Evolutionary conservation across 2,888 invertebrate genomes (phyloP), one percentile per base, ranked within the genome.

Genomic region (Polyommatus iphigenia): DNA sequence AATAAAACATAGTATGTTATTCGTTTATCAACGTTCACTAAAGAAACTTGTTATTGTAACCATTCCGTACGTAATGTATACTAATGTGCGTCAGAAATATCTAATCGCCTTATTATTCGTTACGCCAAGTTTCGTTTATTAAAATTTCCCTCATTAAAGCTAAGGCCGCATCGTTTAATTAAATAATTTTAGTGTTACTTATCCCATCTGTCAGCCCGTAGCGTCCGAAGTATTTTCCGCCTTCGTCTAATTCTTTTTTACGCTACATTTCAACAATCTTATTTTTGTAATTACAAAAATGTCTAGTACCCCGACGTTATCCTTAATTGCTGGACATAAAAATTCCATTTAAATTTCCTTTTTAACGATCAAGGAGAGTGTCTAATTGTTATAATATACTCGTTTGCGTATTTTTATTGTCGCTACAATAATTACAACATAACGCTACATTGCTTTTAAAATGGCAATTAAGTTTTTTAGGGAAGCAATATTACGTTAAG

Each of bases 331-430:
- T 92, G 92, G 90, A 94, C 94, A 94, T 94, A 94, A 94, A 94
- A 94, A 94, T 94, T 94, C 94, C 94, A 94, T 94, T 94, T 92
- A 94, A 94, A 94, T 94, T 94, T 94, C 92, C 94, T 90, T 94
- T 94, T 94, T 94, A 93, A 93, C 93, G 92, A 93, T 93, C 91
- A 85, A 87, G 91, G 92, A 91, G 91, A 92, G 92, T 93, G 92
- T 92, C 93, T 94, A 93, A 94, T 94, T 94, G 93, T 92, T 85
- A 94, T 94, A 94, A 94, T 94, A 94, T 90, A 94, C 94, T 94
- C 94, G 93, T 94, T 94, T 93, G 90, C 94, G 94, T 94, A 93
- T 93, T 94, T 94, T 94, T 94, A 94, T 93, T 90, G 93, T 92
- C 87, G 87, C 89, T 91, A 91, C 91, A 92, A 94, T 94, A 93